phyloP scores from a whole-genome alignment of 1,140 invertebrate genomes.

The Aphis craccivora region DNA sequence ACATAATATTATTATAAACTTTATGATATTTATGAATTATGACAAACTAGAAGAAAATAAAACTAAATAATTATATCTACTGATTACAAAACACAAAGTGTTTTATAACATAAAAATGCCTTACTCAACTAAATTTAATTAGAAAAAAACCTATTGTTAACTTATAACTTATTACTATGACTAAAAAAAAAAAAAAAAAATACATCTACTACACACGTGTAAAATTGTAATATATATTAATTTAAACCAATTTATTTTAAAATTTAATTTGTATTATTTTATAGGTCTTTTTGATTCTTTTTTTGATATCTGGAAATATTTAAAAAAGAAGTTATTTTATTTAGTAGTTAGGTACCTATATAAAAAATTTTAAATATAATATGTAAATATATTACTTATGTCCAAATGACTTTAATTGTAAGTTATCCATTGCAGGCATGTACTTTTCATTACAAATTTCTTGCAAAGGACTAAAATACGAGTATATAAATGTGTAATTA shows the following conservation, averaged over 20 bases:
- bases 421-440: not conserved
- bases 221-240: not conserved
- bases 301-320: not conserved
- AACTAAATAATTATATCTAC: not conserved
- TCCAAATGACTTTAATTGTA: constrained; percentile 22
- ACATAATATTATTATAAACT: not conserved
- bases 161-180: not conserved
- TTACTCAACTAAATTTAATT: not conserved
- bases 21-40: not conserved
- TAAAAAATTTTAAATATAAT: not conserved
- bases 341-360: too few relatives aligned
- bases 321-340: not conserved
- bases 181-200: too few relatives aligned
- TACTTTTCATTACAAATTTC: not conserved
- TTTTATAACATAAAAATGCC: not conserved
- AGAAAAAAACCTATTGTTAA: not conserved
- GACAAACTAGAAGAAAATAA: not conserved
- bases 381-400: not conserved
- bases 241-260: not conserved
- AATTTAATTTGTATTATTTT: not conserved
- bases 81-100: not conserved
- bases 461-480: constrained; percentile 1
- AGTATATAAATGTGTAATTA: not conserved
- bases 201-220: not conserved
- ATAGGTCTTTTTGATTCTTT: not conserved